A percentile compares a stretch with the other conserved stretches of the same genome.
Conservation (phyloP, 1,140 invertebrate genomes). For the Adoxophyes honmai region DNA sequence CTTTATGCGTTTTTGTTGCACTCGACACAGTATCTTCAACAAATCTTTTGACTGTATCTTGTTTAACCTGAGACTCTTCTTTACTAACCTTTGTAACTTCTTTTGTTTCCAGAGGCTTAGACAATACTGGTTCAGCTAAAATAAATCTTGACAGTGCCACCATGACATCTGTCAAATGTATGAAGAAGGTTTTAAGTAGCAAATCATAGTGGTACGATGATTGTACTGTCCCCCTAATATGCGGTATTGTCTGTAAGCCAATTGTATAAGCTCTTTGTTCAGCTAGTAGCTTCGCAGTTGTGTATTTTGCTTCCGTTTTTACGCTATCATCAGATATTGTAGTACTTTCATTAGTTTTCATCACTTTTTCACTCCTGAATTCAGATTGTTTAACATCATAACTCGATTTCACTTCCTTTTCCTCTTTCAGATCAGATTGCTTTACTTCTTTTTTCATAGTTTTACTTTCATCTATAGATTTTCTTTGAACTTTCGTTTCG, state of each 20-base stretch:
- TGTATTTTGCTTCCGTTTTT: conserved; percentile 16
- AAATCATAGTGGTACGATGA: conserved; percentile 44
- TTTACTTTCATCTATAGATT: conserved; percentile 3
- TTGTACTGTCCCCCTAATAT: conserved; percentile 39
- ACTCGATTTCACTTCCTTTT: not conserved
- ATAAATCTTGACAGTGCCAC: conserved; percentile 56
- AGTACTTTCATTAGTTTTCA: not conserved
- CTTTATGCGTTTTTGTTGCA: too few species aligned
- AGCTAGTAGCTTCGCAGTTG: conserved; percentile 22
- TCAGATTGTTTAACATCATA: not conserved
- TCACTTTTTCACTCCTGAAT: not conserved
- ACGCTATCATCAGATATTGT: conserved; percentile 7
- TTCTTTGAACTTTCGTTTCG: conserved; percentile 1
- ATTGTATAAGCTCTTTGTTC: conserved; percentile 44
- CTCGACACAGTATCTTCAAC: not conserved
- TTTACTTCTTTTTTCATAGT: not conserved
- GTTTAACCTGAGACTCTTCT: conserved; percentile 12
- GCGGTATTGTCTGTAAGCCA: conserved; percentile 55
- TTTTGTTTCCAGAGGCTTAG: conserved; percentile 7
- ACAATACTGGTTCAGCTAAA: conserved; percentile 32
- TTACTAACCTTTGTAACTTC: conserved; percentile 15
- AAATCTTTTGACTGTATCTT: not conserved
- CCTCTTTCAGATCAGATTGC: not conserved
- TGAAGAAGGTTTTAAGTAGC: conserved; percentile 64
- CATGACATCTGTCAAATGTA: conserved; percentile 69